phyloP scores from a whole-genome alignment of 1,140 invertebrate species.

The Pteromalus puparum region DNA sequence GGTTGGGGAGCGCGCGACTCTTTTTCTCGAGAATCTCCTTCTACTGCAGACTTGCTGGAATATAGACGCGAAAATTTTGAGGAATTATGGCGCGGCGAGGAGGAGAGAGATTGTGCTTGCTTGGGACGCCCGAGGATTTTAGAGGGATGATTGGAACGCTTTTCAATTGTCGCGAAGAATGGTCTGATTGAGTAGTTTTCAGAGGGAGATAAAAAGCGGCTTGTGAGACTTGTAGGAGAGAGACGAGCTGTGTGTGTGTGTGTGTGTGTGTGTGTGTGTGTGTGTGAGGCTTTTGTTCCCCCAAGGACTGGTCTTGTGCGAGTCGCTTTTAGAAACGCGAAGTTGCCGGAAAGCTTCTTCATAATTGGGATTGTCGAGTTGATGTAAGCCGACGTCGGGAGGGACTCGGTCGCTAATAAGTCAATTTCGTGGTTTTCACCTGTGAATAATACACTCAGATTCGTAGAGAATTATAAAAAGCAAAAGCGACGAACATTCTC shows the following conservation, averaged over 20 bases:
- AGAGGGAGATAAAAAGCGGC: neutral
- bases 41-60: neutral
- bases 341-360: neutral
- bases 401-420: neutral
- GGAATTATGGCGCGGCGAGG: neutral
- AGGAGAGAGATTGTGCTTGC: neutral
- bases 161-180: conserved; percentile 21
- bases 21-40: neutral
- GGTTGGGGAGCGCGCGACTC: neutral
- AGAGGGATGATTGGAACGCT: neutral
- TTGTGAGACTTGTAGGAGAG: neutral
- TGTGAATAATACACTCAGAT: too few species aligned
- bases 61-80: neutral
- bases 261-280: neutral
- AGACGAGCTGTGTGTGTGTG: neutral
- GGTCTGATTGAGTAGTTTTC: conserved; percentile 22
- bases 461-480: too few species aligned
- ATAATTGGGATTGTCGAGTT: neutral
- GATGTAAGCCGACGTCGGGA: neutral
- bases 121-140: neutral
- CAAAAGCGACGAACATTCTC: too few species aligned
- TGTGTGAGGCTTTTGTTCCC: neutral
- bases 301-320: neutral
- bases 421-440: neutral
- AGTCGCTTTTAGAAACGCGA: neutral